Conservation (phyloP, 2,888 invertebrate genomes). For the Electrophaes corylata region DNA sequence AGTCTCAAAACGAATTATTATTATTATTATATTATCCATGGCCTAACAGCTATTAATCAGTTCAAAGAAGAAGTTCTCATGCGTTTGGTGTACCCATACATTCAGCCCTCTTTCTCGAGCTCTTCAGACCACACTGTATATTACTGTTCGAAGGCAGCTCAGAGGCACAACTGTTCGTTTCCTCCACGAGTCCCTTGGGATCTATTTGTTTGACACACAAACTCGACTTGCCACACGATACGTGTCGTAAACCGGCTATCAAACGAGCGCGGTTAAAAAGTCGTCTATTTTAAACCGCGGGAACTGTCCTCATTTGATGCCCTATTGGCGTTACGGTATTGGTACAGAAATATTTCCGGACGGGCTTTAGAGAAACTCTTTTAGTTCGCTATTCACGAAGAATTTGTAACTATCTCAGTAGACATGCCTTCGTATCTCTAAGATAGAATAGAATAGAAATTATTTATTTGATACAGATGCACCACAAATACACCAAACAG, state of each 20-base stretch:
- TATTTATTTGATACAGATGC: too few relatives aligned
- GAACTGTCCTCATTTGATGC: constrained; percentile 26
- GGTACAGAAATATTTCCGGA: constrained; percentile 20
- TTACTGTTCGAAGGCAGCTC: constrained; percentile 1
- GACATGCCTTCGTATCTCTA: too few relatives aligned
- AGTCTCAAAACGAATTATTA: background rate
- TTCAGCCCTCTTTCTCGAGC: background rate
- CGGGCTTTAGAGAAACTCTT: background rate
- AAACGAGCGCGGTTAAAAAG: constrained; percentile 27
- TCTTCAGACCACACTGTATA: constrained; percentile 2
- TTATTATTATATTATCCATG: background rate
- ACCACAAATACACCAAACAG: too few relatives aligned
- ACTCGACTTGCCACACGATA: constrained; percentile 15
- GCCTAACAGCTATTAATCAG: background rate
- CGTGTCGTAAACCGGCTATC: constrained; percentile 32
- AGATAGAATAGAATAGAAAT: too few relatives aligned
- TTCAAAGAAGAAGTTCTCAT: background rate
- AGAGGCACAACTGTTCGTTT: background rate
- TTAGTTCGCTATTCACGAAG: background rate
- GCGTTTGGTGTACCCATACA: background rate
- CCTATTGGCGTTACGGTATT: constrained; percentile 21
- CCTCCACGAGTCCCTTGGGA: constrained; percentile 10
- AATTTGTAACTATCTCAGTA: background rate
- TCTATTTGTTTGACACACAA: constrained; percentile 34
- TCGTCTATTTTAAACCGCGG: constrained; percentile 26